These are phyloP conservation scores for Temnopleurus reevesii DNA, from an alignment of 53 echinoderm and acorn worm genomes.

Conservation along the genomic window DNA sequence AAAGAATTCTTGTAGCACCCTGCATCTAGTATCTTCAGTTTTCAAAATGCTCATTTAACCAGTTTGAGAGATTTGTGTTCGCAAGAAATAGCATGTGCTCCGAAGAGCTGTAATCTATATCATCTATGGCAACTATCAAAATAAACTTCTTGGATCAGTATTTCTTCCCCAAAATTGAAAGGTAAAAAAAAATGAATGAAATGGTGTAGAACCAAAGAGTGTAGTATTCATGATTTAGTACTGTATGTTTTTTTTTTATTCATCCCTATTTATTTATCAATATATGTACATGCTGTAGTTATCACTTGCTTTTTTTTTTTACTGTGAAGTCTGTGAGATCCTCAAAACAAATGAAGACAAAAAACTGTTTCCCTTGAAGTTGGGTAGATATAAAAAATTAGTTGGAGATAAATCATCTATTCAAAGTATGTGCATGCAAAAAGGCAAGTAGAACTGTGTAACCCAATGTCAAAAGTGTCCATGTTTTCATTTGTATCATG, in stretches of 20 bases:
- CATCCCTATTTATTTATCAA: neutral
- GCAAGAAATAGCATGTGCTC: no score
- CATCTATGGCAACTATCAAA: no score
- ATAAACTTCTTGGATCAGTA: no score
- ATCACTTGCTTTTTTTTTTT: neutral
- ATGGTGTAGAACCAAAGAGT: neutral
- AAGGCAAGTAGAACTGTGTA: constrained; percentile 5
- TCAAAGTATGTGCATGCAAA: constrained; percentile 7
- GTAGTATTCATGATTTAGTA: neutral
- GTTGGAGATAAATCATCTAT: neutral
- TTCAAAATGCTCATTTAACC: no score
- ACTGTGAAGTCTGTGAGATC: constrained; percentile 41
- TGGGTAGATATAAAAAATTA: neutral
- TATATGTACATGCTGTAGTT: constrained; percentile 49
- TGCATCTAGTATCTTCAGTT: no score
- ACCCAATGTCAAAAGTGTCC: constrained; percentile 11
- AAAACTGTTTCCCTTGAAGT: neutral
- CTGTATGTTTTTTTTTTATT: constrained; percentile 11
- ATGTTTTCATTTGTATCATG: constrained; percentile 25
- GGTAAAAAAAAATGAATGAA: no score
- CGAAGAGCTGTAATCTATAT: no score
- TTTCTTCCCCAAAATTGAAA: no score
- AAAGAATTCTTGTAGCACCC: no score
- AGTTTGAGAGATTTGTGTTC: no score
- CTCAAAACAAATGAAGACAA: neutral